Conservation (phyloP, 2,888 invertebrate species). For the Gymnocheta viridis region DNA sequence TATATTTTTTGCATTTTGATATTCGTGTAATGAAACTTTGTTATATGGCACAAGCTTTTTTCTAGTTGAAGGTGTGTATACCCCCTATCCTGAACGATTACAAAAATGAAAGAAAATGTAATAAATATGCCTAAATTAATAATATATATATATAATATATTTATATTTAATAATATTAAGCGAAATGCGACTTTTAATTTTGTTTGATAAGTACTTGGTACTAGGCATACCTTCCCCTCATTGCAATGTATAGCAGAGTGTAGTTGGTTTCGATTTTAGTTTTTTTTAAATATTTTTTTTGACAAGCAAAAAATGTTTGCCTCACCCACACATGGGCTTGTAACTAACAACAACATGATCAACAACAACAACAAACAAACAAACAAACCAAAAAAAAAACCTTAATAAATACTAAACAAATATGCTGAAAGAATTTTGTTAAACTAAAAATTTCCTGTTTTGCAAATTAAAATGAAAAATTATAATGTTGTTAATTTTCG, state of each 20-base stretch:
- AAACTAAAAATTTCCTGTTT: constrained; percentile 58
- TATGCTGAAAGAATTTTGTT: constrained; percentile 67
- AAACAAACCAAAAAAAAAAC: not conserved
- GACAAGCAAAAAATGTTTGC: constrained; percentile 63
- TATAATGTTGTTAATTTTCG: constrained; percentile 47
- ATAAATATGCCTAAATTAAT: too few relatives aligned
- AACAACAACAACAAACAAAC: not conserved
- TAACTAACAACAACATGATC: constrained; percentile 38
- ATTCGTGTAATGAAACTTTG: too few relatives aligned
- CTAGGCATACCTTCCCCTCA: constrained; percentile 47
- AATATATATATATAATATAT: too few relatives aligned
- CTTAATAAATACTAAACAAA: constrained; percentile 49
- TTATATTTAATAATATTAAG: too few relatives aligned
- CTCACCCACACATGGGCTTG: constrained; percentile 68
- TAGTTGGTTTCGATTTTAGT: constrained; percentile 42
- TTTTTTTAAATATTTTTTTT: constrained; percentile 46
- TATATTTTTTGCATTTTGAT: too few relatives aligned
- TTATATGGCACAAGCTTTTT: too few relatives aligned
- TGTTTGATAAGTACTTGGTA: not conserved
- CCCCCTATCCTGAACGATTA: too few relatives aligned
- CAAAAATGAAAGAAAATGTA: too few relatives aligned
- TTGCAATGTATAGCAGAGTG: constrained; percentile 26
- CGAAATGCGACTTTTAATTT: not conserved
- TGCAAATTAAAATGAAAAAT: constrained; percentile 21
- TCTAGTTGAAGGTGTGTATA: too few relatives aligned